These are phyloP conservation scores for Slavum lentiscoides DNA, from an alignment of 2,888 invertebrate species.

Conservation along the genomic window DNA sequence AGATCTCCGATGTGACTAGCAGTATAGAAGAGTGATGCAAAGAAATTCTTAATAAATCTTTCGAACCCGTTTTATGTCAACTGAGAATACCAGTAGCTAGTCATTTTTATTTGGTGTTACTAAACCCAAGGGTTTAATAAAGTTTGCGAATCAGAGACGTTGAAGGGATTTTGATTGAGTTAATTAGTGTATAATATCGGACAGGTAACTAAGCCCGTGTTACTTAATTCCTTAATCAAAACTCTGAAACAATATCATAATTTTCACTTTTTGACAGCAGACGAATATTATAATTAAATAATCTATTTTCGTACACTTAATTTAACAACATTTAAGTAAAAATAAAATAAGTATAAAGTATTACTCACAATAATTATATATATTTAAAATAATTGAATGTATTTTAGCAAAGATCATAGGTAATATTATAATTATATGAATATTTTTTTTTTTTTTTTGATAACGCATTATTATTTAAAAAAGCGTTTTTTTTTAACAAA, in stretches of 20 bases:
- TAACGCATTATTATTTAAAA: too few relatives aligned
- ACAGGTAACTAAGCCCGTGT: conserved; percentile 39
- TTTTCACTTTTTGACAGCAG: conserved; percentile 27
- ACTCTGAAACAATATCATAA: conserved; percentile 10
- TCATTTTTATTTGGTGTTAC: conserved; percentile 7
- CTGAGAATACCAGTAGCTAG: conserved; percentile 15
- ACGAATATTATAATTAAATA: conserved; percentile 15
- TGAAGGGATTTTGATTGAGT: conserved; percentile 41
- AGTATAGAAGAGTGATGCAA: not conserved
- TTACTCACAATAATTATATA: too few relatives aligned
- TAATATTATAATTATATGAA: too few relatives aligned
- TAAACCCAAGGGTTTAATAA: conserved; percentile 39
- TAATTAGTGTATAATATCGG: conserved; percentile 38
- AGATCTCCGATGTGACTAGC: not conserved
- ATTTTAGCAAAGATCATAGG: too few relatives aligned
- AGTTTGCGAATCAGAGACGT: conserved; percentile 15
- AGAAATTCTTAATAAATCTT: conserved; percentile 22
- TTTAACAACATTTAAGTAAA: too few relatives aligned
- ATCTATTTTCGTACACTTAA: not conserved
- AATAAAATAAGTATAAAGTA: too few relatives aligned
- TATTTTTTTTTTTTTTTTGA: too few relatives aligned
- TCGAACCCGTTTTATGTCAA: conserved; percentile 13
- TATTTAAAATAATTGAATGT: too few relatives aligned
- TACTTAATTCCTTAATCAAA: conserved; percentile 33
- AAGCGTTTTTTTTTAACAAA: not conserved